phyloP scores from a whole-genome alignment of 2,888 invertebrate species.

The Macrophya annulata region DNA sequence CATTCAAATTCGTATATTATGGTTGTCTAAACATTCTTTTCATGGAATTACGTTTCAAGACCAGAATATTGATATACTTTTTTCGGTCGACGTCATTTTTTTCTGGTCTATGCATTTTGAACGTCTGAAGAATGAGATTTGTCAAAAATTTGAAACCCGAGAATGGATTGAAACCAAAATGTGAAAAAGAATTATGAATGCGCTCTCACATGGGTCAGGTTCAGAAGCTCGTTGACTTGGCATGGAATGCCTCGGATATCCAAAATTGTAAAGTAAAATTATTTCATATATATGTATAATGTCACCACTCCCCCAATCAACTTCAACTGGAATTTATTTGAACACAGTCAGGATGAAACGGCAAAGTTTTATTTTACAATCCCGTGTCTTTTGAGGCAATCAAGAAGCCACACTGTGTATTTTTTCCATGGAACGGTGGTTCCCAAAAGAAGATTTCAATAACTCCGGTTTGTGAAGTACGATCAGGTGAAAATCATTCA shows the following conservation, averaged over 20 bases:
- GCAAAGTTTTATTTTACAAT: background rate
- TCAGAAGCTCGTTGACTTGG: background rate
- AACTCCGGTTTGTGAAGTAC: too few relatives aligned
- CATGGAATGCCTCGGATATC: background rate
- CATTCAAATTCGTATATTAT: too few relatives aligned
- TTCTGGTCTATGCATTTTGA: too few relatives aligned
- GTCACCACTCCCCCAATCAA: background rate
- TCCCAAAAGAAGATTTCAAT: too few relatives aligned
- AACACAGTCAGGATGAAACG: background rate
- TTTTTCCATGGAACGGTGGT: background rate
- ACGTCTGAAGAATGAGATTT: too few relatives aligned
- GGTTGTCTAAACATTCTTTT: too few relatives aligned
- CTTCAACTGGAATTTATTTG: background rate
- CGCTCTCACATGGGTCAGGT: too few relatives aligned
- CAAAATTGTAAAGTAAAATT: background rate
- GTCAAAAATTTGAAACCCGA: background rate
- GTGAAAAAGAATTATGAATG: too few relatives aligned
- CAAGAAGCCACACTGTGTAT: background rate
- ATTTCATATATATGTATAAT: background rate
- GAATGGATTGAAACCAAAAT: background rate
- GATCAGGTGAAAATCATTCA: too few relatives aligned
- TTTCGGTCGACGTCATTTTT: too few relatives aligned
- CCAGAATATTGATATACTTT: too few relatives aligned
- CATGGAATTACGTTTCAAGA: too few relatives aligned
- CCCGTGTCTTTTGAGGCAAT: background rate